Evolutionary conservation across 2,888 invertebrate genomes (phyloP), one percentile per base, ranked within the genome.

Genomic region (Malacosoma neustria): DNA sequence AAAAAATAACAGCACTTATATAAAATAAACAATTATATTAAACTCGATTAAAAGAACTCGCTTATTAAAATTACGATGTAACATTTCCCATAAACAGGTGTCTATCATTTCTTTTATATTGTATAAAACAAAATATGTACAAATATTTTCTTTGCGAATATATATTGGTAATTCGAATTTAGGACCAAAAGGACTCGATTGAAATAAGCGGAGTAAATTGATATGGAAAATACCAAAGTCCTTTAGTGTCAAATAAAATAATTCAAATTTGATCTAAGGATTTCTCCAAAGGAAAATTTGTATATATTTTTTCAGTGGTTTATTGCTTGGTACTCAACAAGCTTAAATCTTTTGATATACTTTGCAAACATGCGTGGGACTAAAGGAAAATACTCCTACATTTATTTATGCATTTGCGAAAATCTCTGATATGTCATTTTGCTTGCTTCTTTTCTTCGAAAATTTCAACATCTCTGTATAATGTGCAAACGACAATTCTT

Each of bases 151-250:
- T 22, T 22, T 4, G 3, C 9, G 22, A 22, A 9, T 22, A 5
- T 32, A 31, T 32, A 29, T 29, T 13, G 15, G 29, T 13, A 35
- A 36, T 34, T 29, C 14, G 14, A 29, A 14, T 33, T 38, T 22
- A 11, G 13, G 30, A 15, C 34, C 37, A 15, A 31, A 36, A 36
- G 13, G 13, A 11, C 13, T 29, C 13, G 15, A 7, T 33, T 4
- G 14, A 39, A 47, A 48, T 48, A 48, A 40, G 40, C 29, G 36
- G 38, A 39, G 29, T 39, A 33, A 38, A 47, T 43, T 45, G 12
- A 43, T 49, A 43, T 32, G 36, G 43, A 43, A 48, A 47, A 35
- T 43, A 41, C 45, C 46, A 39, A 13, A 31, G 34, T 36, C 36
- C 13, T 31, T 34, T 39, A 36, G 38, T 38, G 38, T 38, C 34